These are phyloP conservation scores for Pardalotus punctatus DNA, from an alignment of 2,113 vertebrate genomes.

Conservation along the genomic window DNA sequence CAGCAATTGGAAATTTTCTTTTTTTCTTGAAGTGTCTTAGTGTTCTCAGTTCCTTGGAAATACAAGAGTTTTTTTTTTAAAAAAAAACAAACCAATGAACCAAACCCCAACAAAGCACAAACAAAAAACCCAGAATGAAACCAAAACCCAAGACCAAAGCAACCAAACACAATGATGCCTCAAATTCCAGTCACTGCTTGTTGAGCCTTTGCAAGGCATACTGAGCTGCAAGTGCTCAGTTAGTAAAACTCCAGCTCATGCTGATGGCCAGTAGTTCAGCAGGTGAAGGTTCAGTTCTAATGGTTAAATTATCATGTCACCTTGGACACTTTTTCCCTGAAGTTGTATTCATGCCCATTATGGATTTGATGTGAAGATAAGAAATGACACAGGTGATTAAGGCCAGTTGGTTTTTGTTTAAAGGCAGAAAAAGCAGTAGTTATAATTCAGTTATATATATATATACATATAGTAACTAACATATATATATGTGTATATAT, in stretches of 20 bases:
- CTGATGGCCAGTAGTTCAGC: background rate
- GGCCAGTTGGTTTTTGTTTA: background rate
- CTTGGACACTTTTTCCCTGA: background rate
- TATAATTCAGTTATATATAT: background rate
- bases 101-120: rapidly evolving
- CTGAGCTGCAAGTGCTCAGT: rapidly evolving
- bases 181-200: background rate
- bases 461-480: too few species aligned
- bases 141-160: background rate
- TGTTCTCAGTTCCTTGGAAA: background rate
- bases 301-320: background rate
- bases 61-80: background rate
- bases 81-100: background rate
- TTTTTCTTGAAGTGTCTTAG: background rate
- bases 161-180: background rate
- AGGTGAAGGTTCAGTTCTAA: background rate
- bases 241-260: background rate
- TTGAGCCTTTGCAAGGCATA: background rate
- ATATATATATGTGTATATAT: too few species aligned
- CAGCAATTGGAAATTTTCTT: background rate
- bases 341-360: background rate
- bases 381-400: background rate
- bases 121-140: background rate
- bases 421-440: background rate
- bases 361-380: background rate